A percentile compares a stretch with the other conserved stretches of the same genome.
phyloP scores from a whole-genome alignment of 2,113 vertebrate genomes.

The Pogonocichla stellata region DNA sequence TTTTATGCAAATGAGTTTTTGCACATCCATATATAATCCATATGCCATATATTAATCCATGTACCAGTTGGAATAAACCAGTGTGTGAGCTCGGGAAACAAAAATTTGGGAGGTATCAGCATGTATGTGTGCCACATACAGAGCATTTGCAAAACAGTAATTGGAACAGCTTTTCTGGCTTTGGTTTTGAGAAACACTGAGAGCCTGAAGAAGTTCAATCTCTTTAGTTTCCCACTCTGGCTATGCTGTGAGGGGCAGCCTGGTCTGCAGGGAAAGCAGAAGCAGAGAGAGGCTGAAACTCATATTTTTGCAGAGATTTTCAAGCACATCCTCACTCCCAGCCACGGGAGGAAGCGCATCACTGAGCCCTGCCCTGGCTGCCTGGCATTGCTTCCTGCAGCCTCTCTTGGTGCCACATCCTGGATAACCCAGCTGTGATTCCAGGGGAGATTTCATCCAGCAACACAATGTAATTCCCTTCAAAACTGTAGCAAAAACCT shows the following conservation, averaged over 20 bases:
- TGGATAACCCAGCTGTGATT: neutral
- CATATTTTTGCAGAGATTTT: neutral
- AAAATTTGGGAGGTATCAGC: fast-evolving
- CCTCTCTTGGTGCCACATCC: neutral
- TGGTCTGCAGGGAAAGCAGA: neutral
- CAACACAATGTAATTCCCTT: slow-evolving; percentile 9
- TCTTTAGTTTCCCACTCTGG: neutral
- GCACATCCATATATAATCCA: neutral
- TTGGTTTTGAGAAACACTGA: neutral
- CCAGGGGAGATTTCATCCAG: neutral
- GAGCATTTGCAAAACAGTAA: neutral
- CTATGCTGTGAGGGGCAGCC: neutral
- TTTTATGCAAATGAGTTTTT: neutral
- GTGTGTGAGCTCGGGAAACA: neutral
- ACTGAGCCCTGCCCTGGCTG: neutral
- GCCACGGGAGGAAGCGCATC: neutral
- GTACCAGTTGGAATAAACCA: neutral
- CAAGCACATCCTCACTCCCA: neutral
- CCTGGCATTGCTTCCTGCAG: neutral
- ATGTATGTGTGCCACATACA: neutral
- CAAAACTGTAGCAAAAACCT: slow-evolving; percentile 34
- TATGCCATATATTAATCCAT: neutral
- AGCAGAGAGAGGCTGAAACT: neutral
- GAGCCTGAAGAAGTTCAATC: neutral
- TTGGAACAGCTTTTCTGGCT: neutral